A percentile compares a stretch with the other conserved stretches of the same genome.
phyloP scores from a whole-genome alignment of 2,113 vertebrate species.

The Sigmodon hispidus region DNA sequence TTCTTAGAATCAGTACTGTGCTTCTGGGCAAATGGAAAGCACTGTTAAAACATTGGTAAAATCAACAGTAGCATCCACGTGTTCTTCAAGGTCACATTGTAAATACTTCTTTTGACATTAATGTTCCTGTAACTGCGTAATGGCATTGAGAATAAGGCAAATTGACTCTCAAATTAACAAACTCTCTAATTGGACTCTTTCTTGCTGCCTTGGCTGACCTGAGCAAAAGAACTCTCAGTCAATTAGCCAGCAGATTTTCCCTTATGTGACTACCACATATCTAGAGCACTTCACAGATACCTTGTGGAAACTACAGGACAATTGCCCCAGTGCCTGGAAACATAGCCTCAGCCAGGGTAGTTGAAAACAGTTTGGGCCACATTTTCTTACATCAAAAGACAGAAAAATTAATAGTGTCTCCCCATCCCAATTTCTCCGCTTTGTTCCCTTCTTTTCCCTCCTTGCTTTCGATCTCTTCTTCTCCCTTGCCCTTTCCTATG shows the following conservation, averaged over 20 bases:
- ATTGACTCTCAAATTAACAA: background rate
- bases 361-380: background rate
- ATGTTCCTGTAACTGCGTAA: background rate
- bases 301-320: background rate
- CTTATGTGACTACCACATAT: background rate
- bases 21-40: background rate
- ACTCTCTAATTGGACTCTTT: background rate
- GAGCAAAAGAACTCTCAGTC: background rate
- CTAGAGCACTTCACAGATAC: background rate
- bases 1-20: background rate
- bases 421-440: background rate
- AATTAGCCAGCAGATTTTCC: background rate
- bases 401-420: too few relatives aligned
- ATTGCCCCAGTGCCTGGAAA: background rate
- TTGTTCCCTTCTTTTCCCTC: background rate
- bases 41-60: background rate
- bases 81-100: background rate
- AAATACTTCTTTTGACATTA: background rate
- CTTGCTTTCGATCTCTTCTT: background rate
- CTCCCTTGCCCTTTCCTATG: too few relatives aligned
- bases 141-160: background rate
- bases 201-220: background rate
- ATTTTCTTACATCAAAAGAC: background rate
- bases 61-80: background rate
- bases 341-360: background rate